Evolutionary conservation across 2,888 invertebrate species (phyloP), one percentile per base, ranked within the genome.

Genomic region (Meliscaeva auricollis): DNA sequence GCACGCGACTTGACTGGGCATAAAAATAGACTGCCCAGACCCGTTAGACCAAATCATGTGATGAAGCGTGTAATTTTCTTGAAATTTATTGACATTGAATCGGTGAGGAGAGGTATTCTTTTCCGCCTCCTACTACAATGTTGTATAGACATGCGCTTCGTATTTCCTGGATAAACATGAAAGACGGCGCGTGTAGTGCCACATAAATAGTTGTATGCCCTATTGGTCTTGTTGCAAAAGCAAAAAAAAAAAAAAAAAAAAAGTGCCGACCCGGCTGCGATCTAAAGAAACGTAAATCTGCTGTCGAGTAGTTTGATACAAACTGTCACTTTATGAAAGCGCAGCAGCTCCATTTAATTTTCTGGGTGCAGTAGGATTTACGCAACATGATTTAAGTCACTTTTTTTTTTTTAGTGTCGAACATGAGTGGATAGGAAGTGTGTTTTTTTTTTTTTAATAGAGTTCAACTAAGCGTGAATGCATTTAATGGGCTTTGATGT

Each of bases 111-210:
- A 30, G 32, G 17, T 30, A 44, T 48, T 17, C 32, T 32, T 48
- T 62, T 48, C 64, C 17, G 17, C 20, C 48, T 32, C 20, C 32
- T 20, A 20, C 13, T 35, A 20, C n/a, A 0, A 13, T n/a, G n/a
- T 22, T 11, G 0, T 26, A 26, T 48, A 26, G 52, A 62, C 72
- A 81, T 81, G 85, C 81, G 60, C 54, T 73, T 81, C 81, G 62
- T 60, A 85, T 81, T 85, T 85, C 85, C 81, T 80, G 85, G 76
- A 81, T 81, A 64, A 75, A 84, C 84, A 76, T 84, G 75, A 85
- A 85, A 85, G 85, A 81, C 80, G 60, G 73, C n/a, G 13, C 15
- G 46, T 3, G 20, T 50, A 22, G 52, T 46, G 73, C 56, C 66
- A 79, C 54, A 74, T 62, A 79, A 75, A 69, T 75, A 75, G 79